Conservation (phyloP, 2,888 invertebrate genomes). For the Xanthorhoe spadicearia region DNA sequence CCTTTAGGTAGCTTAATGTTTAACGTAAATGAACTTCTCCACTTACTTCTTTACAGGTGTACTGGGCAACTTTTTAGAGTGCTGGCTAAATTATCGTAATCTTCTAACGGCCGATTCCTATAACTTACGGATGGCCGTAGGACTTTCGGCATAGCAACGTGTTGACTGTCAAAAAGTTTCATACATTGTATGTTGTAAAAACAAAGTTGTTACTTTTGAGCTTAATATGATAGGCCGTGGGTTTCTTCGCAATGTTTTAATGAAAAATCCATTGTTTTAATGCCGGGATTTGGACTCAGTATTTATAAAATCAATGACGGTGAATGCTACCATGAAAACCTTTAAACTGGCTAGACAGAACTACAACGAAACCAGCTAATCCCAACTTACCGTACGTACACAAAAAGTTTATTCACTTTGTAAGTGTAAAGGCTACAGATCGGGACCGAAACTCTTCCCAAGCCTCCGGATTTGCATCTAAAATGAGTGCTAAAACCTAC, state of each 20-base stretch:
- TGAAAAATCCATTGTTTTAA: no score
- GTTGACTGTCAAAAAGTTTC: no score
- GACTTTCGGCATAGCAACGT: no score
- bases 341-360: conserved; percentile 1
- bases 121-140: no score
- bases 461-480: conserved; percentile 70
- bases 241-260: no score
- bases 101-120: no score
- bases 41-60: conserved; percentile 7
- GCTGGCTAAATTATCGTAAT: not conserved
- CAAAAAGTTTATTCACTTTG: conserved; percentile 33
- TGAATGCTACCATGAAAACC: not conserved
- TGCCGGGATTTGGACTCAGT: no score
- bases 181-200: no score
- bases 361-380: conserved; percentile 4
- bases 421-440: conserved; percentile 27
- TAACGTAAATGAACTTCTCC: conserved; percentile 16
- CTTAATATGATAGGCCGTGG: no score
- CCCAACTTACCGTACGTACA: conserved; percentile 29
- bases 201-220: no score
- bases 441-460: conserved; percentile 45
- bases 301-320: not conserved
- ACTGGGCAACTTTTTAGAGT: not conserved
- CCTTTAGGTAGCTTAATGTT: conserved; percentile 19
- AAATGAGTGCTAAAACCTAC: conserved; percentile 68